Evolutionary conservation across 64 coral and sea anemone species (phyloP).

Genomic region (Stylophora pistillata): DNA sequence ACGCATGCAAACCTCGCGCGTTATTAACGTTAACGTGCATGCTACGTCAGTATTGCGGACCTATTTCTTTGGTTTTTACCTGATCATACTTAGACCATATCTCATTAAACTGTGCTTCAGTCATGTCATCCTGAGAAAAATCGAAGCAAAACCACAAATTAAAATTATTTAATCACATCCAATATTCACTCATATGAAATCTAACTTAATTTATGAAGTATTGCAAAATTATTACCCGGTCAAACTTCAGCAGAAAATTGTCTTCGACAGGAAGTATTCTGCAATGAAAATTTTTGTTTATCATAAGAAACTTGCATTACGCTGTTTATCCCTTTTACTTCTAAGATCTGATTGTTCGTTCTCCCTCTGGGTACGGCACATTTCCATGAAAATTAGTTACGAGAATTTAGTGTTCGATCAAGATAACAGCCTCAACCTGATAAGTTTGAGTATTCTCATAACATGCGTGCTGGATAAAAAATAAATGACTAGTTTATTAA

Average conservation of each 20-base stretch:
- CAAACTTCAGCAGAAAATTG: conserved; percentile 20
- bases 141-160: background rate
- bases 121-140: background rate
- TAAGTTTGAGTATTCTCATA: too few relatives aligned
- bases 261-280: conserved; percentile 30
- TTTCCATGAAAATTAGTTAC: too few relatives aligned
- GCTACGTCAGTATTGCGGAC: background rate
- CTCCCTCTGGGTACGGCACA: too few relatives aligned
- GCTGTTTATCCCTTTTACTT: too few relatives aligned
- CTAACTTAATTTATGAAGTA: background rate
- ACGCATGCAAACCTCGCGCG: too few relatives aligned
- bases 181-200: background rate
- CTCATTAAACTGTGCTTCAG: background rate
- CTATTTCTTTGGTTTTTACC: background rate
- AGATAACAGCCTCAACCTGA: too few relatives aligned
- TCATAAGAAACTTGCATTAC: background rate
- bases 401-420: too few relatives aligned
- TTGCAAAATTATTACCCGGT: background rate
- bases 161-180: background rate
- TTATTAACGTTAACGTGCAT: too few relatives aligned
- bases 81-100: conserved; percentile 40
- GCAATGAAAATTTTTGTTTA: background rate
- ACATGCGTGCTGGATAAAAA: too few relatives aligned
- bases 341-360: too few relatives aligned
- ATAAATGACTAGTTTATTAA: too few relatives aligned